Conservation (phyloP, 1,140 invertebrate genomes). For the Drosophila sproati region DNA sequence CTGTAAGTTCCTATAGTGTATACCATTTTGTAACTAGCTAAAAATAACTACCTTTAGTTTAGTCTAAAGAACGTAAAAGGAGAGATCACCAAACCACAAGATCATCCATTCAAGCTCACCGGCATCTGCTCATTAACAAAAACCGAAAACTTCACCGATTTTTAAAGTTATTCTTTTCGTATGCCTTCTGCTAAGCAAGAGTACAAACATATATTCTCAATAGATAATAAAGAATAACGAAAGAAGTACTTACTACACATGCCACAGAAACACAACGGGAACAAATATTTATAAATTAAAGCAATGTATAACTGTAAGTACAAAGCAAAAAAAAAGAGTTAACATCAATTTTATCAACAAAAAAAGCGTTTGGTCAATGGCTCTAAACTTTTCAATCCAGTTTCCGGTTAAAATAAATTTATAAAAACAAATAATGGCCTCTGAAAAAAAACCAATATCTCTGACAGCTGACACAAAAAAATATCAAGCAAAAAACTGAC, state of each 20-base stretch:
- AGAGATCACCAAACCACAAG: constrained; percentile 13
- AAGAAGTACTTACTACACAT: constrained; percentile 60
- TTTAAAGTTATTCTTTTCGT: constrained; percentile 24
- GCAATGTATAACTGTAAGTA: constrained; percentile 67
- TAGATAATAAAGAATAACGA: constrained; percentile 18
- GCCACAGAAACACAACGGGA: constrained; percentile 12
- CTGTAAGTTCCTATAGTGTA: constrained; percentile 35
- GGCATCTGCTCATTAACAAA: constrained; percentile 20
- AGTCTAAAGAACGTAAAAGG: constrained; percentile 5
- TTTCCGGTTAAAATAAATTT: constrained; percentile 27
- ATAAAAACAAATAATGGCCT: constrained; percentile 43
- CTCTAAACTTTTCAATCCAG: constrained; percentile 30
- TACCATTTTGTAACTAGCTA: constrained; percentile 8
- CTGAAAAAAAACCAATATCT: constrained; percentile 46
- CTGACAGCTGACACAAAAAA: constrained; percentile 34
- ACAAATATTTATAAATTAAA: constrained; percentile 24
- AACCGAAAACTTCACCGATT: constrained; percentile 11
- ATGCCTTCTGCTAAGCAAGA: background rate
- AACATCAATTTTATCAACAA: constrained; percentile 19
- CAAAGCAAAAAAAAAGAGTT: constrained; percentile 30
- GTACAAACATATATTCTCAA: constrained; percentile 17
- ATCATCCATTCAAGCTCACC: constrained; percentile 42
- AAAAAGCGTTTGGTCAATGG: constrained; percentile 6
- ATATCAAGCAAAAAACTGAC: constrained; percentile 23
- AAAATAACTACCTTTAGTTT: constrained; percentile 19